phyloP scores from a whole-genome alignment of 1,140 invertebrate genomes.

The Mylabris phalerata region DNA sequence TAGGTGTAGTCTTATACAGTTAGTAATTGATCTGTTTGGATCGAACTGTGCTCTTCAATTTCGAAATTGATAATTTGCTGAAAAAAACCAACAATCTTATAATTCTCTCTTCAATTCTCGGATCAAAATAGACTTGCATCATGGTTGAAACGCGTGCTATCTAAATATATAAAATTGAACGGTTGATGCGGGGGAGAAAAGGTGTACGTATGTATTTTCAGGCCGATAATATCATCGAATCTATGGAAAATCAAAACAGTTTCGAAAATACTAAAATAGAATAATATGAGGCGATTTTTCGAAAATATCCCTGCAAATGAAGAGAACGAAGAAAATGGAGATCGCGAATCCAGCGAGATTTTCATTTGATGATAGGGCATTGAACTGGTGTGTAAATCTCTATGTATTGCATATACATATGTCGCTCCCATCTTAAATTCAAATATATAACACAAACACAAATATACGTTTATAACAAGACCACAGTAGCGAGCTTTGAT shows the following conservation, averaged over 20 bases:
- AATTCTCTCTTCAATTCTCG: background rate
- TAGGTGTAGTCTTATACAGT: background rate
- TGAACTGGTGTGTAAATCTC: conserved; percentile 5
- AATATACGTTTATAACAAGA: no score
- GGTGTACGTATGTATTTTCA: conserved; percentile 1
- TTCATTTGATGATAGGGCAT: background rate
- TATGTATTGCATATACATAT: background rate
- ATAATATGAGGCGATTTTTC: no score
- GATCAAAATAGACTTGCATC: conserved; percentile 12
- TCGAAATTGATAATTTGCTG: no score
- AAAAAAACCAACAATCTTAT: no score
- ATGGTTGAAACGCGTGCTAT: conserved; percentile 10
- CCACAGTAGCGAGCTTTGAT: conserved; percentile 13
- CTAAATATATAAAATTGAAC: conserved; percentile 4
- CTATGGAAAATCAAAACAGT: no score
- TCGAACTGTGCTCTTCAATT: no score
- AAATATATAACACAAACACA: no score
- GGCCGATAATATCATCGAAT: background rate
- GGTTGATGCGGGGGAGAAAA: conserved; percentile 10
- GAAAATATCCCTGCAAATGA: no score
- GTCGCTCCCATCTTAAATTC: background rate
- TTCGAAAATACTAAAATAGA: no score
- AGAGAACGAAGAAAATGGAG: no score
- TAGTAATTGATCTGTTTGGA: background rate
- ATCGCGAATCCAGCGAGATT: no score